Evolutionary conservation across 2,888 invertebrate species (phyloP).

Genomic region (Sesamia inferens): DNA sequence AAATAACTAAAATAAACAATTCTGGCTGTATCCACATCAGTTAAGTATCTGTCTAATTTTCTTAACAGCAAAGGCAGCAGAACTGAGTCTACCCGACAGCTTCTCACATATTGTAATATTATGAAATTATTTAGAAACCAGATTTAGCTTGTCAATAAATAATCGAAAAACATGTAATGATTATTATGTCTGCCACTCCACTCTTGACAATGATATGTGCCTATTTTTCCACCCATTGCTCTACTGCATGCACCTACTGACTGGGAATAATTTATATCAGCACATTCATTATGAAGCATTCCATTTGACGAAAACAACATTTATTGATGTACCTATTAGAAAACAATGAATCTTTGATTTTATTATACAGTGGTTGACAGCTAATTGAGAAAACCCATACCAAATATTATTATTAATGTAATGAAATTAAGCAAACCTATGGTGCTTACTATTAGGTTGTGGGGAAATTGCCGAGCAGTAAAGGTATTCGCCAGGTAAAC

Average conservation of each 20-base stretch:
- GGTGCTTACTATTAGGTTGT: not conserved
- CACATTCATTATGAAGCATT: conserved; percentile 10
- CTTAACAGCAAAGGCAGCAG: too few relatives aligned
- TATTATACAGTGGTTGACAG: not conserved
- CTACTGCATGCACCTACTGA: not conserved
- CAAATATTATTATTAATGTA: not conserved
- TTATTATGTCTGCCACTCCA: not conserved
- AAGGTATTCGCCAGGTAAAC: not conserved
- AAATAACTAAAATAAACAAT: too few relatives aligned
- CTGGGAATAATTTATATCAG: conserved; percentile 8
- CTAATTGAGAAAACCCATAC: not conserved
- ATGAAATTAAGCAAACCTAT: not conserved
- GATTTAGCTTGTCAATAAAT: too few relatives aligned
- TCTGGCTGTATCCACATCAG: too few relatives aligned
- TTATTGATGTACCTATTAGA: not conserved
- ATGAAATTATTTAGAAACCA: not conserved
- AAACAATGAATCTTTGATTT: not conserved
- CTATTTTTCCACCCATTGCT: not conserved
- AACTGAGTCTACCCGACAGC: too few relatives aligned
- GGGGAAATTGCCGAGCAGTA: too few relatives aligned
- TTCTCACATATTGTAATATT: too few relatives aligned
- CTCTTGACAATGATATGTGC: not conserved
- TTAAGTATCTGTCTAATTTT: too few relatives aligned
- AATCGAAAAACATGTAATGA: too few relatives aligned
- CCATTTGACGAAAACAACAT: not conserved